These are phyloP conservation scores for Oryzias sinensis DNA, from an alignment of 2,797 vertebrate species.

Conservation along the genomic window DNA sequence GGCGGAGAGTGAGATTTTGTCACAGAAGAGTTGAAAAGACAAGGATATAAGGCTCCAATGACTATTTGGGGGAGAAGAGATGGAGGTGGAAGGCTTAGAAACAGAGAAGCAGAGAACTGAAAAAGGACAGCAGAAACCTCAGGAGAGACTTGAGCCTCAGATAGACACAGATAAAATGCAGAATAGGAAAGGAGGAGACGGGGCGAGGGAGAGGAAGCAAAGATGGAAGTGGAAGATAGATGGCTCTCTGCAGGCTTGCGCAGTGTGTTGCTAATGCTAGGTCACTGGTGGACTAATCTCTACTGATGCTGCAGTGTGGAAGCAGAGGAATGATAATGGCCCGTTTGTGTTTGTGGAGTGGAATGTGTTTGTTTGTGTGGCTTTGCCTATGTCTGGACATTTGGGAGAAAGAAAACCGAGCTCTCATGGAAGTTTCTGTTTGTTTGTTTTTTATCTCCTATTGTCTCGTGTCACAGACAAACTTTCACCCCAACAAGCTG, in stretches of 20 bases:
- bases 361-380: constrained; percentile 47
- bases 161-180: constrained; percentile 40
- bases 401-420: constrained; percentile 22
- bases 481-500: constrained; percentile 11
- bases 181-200: background rate
- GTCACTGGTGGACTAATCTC: constrained; percentile 65
- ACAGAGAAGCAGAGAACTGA: constrained; percentile 32
- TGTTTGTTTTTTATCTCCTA: constrained; percentile 41
- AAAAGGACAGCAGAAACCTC: constrained; percentile 45
- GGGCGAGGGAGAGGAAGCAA: constrained; percentile 24
- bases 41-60: constrained; percentile 19
- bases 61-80: constrained; percentile 10
- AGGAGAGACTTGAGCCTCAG: constrained; percentile 26
- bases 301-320: constrained; percentile 56
- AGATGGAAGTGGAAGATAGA: constrained; percentile 54
- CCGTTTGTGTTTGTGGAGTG: constrained; percentile 46
- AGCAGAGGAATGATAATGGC: constrained; percentile 70
- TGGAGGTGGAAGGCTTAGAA: constrained; percentile 17
- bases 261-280: constrained; percentile 61
- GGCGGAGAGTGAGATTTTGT: constrained; percentile 15
- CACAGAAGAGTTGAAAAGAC: constrained; percentile 12
- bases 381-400: constrained; percentile 34
- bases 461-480: constrained; percentile 6
- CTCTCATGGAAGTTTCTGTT: constrained; percentile 32
- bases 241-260: constrained; percentile 64